These are phyloP conservation scores for Neodon shergylaensis DNA, from an alignment of 2,113 vertebrate genomes.

Conservation along the genomic window DNA sequence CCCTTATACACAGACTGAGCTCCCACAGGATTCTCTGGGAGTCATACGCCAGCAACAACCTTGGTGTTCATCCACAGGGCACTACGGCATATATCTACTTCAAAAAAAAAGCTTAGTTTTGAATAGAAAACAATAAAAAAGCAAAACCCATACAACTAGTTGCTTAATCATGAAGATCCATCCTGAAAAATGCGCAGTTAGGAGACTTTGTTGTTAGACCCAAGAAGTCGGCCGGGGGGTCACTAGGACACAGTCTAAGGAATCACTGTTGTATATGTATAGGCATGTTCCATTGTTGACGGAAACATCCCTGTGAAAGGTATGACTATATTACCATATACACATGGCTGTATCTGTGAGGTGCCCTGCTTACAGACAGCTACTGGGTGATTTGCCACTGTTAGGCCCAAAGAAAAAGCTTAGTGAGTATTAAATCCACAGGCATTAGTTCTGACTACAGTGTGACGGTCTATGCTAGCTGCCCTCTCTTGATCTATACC, in stretches of 20 bases:
- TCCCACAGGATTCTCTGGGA: not conserved
- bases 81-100: not conserved
- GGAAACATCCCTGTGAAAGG: not conserved
- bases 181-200: not conserved
- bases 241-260: not conserved
- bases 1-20: not conserved
- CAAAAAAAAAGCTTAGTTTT: not conserved
- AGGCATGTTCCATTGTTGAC: not conserved
- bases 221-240: not conserved
- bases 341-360: not conserved
- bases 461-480: not conserved
- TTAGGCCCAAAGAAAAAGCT: not conserved
- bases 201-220: not conserved
- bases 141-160: not conserved
- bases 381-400: not conserved
- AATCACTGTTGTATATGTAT: no score
- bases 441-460: not conserved
- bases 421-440: rapidly evolving
- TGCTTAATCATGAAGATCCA: not conserved
- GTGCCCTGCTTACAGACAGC: not conserved
- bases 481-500: not conserved
- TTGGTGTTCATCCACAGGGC: not conserved
- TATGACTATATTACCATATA: no score
- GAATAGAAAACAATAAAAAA: not conserved
- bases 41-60: not conserved